Evolutionary conservation across 1,140 invertebrate species (phyloP).

Genomic region (Ips nitidus): DNA sequence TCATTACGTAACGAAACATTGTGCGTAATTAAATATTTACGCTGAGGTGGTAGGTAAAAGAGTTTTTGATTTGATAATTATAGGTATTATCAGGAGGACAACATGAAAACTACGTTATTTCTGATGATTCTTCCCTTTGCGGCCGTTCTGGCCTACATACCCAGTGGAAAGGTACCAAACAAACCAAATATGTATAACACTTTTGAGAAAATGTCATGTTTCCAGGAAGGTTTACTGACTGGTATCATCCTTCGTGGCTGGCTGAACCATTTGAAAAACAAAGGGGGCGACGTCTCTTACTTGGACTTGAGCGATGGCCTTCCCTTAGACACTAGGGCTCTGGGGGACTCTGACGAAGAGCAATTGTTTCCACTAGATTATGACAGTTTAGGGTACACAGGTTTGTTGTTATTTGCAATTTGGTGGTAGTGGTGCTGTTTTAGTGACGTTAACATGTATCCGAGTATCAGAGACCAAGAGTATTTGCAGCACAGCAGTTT

Average conservation of each 20-base stretch:
- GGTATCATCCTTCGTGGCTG: constrained; percentile 67
- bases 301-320: constrained; percentile 64
- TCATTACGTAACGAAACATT: too few relatives aligned
- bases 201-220: neutral
- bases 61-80: too few relatives aligned
- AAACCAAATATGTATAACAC: neutral
- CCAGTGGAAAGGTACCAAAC: constrained; percentile 30
- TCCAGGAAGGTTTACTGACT: constrained; percentile 52
- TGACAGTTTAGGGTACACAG: constrained; percentile 47
- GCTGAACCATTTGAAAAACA: constrained; percentile 65
- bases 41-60: too few relatives aligned
- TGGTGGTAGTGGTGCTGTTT: constrained; percentile 57
- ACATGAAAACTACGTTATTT: constrained; percentile 13
- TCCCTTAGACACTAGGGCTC: constrained; percentile 39
- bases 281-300: constrained; percentile 59
- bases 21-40: too few relatives aligned
- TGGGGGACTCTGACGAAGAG: constrained; percentile 42
- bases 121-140: constrained; percentile 16
- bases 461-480: constrained; percentile 84
- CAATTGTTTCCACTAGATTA: constrained; percentile 45
- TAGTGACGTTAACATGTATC: constrained; percentile 62
- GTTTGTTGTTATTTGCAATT: constrained; percentile 41
- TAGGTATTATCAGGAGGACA: neutral
- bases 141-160: constrained; percentile 27
- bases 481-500: constrained; percentile 86